Evolutionary conservation across 2,113 vertebrate species (phyloP).

Genomic region (Dipodomys ordii): DNA sequence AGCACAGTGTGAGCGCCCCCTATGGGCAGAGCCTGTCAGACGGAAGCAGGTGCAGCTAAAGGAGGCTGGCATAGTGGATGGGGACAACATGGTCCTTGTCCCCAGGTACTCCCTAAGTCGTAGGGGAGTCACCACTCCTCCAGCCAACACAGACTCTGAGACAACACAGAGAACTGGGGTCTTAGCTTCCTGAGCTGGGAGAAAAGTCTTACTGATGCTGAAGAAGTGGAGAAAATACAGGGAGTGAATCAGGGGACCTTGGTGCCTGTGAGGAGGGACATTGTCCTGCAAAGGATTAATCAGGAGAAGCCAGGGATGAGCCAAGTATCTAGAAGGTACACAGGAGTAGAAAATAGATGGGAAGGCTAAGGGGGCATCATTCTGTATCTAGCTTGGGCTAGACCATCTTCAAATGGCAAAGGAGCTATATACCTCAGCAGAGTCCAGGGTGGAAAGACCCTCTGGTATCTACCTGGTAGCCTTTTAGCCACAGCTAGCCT

Average conservation of each 20-base stretch:
- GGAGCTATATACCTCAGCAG: neutral
- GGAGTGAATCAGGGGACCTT: neutral
- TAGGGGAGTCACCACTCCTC: neutral
- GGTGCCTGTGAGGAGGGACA: neutral
- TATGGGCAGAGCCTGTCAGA: slow-evolving; percentile 53
- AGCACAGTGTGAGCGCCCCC: slow-evolving; percentile 77
- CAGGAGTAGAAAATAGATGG: neutral
- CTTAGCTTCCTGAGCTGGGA: neutral
- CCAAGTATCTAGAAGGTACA: neutral
- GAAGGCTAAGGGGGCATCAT: neutral
- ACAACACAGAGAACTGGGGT: neutral
- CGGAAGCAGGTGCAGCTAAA: neutral
- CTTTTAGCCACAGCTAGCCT: neutral
- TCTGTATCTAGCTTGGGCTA: neutral
- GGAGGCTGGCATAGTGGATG: fast-evolving
- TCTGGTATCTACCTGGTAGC: neutral
- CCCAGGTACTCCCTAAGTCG: neutral
- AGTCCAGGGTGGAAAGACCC: neutral
- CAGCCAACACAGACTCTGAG: neutral
- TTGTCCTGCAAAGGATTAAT: neutral
- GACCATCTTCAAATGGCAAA: neutral
- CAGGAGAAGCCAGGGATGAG: neutral
- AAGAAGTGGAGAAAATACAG: neutral
- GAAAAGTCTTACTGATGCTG: neutral
- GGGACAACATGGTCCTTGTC: fast-evolving